Evolutionary conservation across 2,797 vertebrate species (phyloP).

Genomic region (Silurus lanzhouensis): DNA sequence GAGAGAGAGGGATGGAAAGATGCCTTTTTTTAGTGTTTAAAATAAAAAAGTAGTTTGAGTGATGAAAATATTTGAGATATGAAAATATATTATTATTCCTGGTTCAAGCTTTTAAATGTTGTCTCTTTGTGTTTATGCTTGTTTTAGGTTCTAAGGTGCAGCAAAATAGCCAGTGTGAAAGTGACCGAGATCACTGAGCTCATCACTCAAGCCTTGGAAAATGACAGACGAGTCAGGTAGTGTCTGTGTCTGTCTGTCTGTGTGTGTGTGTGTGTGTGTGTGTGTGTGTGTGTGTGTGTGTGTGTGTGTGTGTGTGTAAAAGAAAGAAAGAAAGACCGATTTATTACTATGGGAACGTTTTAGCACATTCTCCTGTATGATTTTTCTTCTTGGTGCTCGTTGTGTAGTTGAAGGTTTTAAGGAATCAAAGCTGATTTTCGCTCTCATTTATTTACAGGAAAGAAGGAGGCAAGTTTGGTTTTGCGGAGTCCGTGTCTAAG

Average conservation of each 20-base stretch:
- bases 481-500: conserved; percentile 88
- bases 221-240: conserved; percentile 87
- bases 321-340: no score
- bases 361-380: not conserved
- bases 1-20: not conserved
- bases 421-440: not conserved
- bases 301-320: no score
- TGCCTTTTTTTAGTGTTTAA: no score
- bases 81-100: not conserved
- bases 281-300: no score
- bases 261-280: not conserved
- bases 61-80: not conserved
- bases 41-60: not conserved
- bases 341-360: no score
- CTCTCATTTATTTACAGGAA: conserved; percentile 74
- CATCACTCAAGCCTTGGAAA: conserved; percentile 89
- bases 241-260: not conserved
- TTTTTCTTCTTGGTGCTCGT: not conserved
- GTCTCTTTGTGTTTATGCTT: not conserved
- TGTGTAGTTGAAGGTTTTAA: not conserved
- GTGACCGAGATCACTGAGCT: conserved; percentile 94
- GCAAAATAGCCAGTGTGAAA: conserved; percentile 94
- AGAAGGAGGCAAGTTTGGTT: conserved; percentile 88
- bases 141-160: conserved; percentile 90
- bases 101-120: not conserved